Percentiles rank a stretch among this genome's conserved stretches.
Evolutionary conservation across 2,797 vertebrate species (phyloP).

Genomic region (Peromyscus aztecus): DNA sequence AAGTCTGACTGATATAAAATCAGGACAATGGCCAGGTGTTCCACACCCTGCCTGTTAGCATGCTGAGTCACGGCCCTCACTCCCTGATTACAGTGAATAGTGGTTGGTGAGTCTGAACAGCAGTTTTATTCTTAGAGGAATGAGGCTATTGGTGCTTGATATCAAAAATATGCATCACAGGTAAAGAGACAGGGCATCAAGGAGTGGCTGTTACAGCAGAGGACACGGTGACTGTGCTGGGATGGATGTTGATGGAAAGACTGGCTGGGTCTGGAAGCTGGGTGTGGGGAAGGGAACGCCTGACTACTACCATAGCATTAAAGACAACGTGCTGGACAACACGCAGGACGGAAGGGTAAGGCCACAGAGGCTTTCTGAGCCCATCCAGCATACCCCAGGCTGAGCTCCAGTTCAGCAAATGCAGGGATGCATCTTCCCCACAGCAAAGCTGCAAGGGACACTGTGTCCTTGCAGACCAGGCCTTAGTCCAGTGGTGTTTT

Average conservation of each 20-base stretch:
- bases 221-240: conserved; percentile 2
- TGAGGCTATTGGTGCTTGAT: conserved; percentile 50
- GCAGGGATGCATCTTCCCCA: conserved; percentile 54
- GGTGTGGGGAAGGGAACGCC: background rate
- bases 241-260: conserved; percentile 51
- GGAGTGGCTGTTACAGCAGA: background rate
- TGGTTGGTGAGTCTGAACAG: background rate
- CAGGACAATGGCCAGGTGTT: conserved; percentile 45
- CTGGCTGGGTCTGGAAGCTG: conserved; percentile 26
- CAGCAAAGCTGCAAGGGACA: conserved; percentile 53
- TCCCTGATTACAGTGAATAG: background rate
- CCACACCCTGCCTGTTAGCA: conserved; percentile 11
- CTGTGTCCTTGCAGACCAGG: background rate
- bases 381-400: background rate
- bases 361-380: background rate
- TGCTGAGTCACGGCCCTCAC: conserved; percentile 59
- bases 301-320: background rate
- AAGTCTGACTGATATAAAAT: conserved; percentile 69
- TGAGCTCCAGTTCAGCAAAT: conserved; percentile 28
- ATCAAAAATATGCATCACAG: conserved; percentile 3
- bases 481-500: background rate
- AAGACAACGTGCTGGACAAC: conserved; percentile 25
- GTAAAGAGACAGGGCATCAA: background rate
- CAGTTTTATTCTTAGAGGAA: conserved; percentile 50
- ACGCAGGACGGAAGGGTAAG: background rate